Conservation (phyloP, 2,797 vertebrate genomes). For the Mormyrops attenuatus region DNA sequence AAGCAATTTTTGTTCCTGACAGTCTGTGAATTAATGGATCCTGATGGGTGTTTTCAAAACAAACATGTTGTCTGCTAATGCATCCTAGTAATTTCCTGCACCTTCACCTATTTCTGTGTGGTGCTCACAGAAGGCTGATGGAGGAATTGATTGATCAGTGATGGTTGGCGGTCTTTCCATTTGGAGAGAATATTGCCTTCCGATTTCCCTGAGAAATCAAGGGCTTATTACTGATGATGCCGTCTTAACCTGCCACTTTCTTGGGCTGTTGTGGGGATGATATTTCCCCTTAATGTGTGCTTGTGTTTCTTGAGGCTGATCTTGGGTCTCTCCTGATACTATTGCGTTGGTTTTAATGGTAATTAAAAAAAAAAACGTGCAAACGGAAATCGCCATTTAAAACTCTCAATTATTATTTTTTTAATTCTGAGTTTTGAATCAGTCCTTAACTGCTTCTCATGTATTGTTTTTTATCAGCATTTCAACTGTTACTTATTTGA, state of each 20-base stretch:
- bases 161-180: background rate
- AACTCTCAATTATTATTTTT: constrained; percentile 6
- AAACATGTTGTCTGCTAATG: background rate
- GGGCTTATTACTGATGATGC: background rate
- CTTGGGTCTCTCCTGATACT: background rate
- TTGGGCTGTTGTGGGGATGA: background rate
- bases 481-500: background rate
- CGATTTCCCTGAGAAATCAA: background rate
- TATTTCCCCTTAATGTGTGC: background rate
- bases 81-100: background rate
- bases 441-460: background rate
- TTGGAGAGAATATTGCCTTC: background rate
- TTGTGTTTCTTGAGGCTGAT: background rate
- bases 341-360: constrained; percentile 23
- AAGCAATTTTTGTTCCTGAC: background rate
- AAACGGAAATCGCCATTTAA: constrained; percentile 44
- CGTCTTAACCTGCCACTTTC: background rate
- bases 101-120: background rate
- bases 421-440: background rate
- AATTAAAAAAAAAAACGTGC: background rate
- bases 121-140: background rate
- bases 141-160: background rate
- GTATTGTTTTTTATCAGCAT: background rate
- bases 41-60: background rate
- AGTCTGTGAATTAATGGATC: background rate